Conservation (phyloP, 1,140 invertebrate species). For the Musca domestica region DNA sequence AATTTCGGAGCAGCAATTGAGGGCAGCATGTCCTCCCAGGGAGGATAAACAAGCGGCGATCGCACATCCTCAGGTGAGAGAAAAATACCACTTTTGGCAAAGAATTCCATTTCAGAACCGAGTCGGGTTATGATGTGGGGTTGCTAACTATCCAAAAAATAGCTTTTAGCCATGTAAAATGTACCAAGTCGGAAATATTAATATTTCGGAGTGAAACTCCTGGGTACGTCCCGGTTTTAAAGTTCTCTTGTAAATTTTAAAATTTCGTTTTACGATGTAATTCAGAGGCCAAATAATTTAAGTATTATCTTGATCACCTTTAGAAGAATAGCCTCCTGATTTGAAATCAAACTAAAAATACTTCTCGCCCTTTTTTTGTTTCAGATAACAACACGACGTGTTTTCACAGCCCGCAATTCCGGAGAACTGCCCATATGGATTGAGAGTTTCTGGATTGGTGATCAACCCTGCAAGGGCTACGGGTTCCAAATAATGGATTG, state of each 20-base stretch:
- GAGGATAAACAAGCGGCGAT: not conserved
- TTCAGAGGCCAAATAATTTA: no score
- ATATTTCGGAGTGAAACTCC: no score
- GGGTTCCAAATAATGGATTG: slow-evolving; percentile 87
- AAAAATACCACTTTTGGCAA: no score
- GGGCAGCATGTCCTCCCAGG: slow-evolving; percentile 64
- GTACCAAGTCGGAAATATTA: no score
- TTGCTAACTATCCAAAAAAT: no score
- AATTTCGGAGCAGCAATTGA: slow-evolving; percentile 75
- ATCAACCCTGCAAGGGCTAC: slow-evolving; percentile 76
- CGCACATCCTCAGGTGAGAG: not conserved
- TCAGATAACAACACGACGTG: slow-evolving; percentile 63
- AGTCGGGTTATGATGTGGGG: no score
- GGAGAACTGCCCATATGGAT: slow-evolving; percentile 80
- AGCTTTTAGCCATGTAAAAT: no score
- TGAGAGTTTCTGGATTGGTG: slow-evolving; percentile 73
- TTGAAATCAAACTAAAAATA: not conserved
- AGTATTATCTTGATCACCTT: no score
- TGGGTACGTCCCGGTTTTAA: no score
- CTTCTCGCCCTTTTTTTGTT: slow-evolving; percentile 35
- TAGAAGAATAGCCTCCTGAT: slow-evolving; percentile 21
- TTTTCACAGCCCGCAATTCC: slow-evolving; percentile 85
- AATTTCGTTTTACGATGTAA: no score
- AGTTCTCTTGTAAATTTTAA: no score
- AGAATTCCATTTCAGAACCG: no score